phyloP scores from a whole-genome alignment of 2,113 vertebrate species.

The Phyllostomus discolor region DNA sequence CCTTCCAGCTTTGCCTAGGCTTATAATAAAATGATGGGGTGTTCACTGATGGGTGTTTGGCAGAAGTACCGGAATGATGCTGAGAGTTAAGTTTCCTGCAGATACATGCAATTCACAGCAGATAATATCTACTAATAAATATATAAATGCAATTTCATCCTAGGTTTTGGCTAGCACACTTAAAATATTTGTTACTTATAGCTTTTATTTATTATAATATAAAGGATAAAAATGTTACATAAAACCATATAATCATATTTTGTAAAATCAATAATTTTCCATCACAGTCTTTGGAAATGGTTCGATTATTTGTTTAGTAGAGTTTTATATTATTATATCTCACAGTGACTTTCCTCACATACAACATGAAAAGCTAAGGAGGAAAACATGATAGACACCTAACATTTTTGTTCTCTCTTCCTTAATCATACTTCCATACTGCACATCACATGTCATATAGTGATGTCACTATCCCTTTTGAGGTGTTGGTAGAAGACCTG shows the following conservation, averaged over 20 bases:
- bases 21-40: not conserved
- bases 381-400: not conserved
- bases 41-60: not conserved
- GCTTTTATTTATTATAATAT: not conserved
- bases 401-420: not conserved
- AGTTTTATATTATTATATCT: not conserved
- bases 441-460: not conserved
- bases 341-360: not conserved
- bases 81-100: not conserved
- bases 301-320: not conserved
- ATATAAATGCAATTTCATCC: not conserved
- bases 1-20: not conserved
- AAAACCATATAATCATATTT: not conserved
- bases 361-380: slow-evolving; percentile 8
- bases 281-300: not conserved
- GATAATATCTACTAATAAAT: not conserved
- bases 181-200: not conserved
- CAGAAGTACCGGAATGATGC: not conserved
- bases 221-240: not conserved
- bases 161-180: not conserved
- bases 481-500: not conserved
- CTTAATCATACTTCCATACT: not conserved
- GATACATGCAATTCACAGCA: not conserved
- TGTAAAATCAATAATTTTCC: not conserved
- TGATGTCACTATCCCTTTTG: not conserved